Evolutionary conservation across 1,140 invertebrate species (phyloP), one percentile per base, ranked within the genome.

Genomic region (Aphelinus certus): DNA sequence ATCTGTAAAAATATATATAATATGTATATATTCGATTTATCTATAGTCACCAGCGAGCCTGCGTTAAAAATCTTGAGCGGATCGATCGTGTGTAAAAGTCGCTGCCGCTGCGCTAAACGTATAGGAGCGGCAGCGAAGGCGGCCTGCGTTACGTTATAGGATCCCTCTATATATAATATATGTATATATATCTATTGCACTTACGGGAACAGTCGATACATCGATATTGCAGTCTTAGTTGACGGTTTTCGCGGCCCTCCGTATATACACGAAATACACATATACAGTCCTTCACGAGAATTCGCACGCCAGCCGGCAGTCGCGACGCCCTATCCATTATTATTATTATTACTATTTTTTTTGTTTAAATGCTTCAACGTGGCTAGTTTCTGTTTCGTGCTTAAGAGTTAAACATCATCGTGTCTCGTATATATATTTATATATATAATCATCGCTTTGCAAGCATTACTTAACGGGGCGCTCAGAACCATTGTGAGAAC

Each of bases 161-260:
- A 26, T 26, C 26, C 26, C 26, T 26, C 26, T 26, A 26, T 26
- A 26, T 26, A 26, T 26, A 26, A 26, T 26, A 26, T 26, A 26
- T 26, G 26, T 26, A 26, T 43, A 42, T 55, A 71, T 53, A 45
- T 66, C 73, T 75, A 75, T 75, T 75, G 73, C 73, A 71, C 73
- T 67, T 75, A 71, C 67, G 56, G 68, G 71, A 75, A 71, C 73
- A 75, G 69, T 75, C 67, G 56, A 71, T 66, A 75, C 66, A 75
- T 75, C 65, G 71, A 70, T 75, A 75, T 75, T 75, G 55, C 73
- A 75, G 73, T 75, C 73, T 75, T 75, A 70, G 47, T 70, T 66
- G 2, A 65, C 68, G 55, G 71, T 75, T 26, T 26, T 26, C 26
- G 26, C 26, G 73, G 62, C 61, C 68, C 55, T 6, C 49, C 64